Evolutionary conservation across 2,888 invertebrate species (phyloP), one percentile per base, ranked within the genome.

Genomic region (Pandemis corylana): DNA sequence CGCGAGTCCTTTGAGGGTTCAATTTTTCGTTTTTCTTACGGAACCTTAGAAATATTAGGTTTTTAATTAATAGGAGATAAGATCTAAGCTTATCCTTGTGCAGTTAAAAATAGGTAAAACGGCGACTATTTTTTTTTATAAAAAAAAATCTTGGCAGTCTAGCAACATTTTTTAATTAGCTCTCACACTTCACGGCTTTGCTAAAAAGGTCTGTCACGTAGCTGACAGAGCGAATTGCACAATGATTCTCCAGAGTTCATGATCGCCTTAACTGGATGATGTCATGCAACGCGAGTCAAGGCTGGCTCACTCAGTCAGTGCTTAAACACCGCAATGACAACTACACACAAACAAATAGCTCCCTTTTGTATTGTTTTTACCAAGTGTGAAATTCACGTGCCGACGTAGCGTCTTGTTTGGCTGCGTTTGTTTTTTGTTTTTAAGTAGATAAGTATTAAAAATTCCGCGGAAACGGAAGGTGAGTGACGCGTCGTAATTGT

Each of bases 391-490:
- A 89, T 87, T 80, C 87, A 88, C 89, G 89, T 89, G 83, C 89
- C 87, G 64, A 91, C 91, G 75, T 92, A 91, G 84, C 79, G 59
- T 78, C 78, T 74, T 76, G 77, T 78, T 76, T 78, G 76, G 71
- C 79, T 80, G 71, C 7, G 7, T 77, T 36, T 83, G 79, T 78
- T 82, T 77, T 65, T 49, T 13, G 12, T 78, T 81, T 53, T 5
- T 65, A 49, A 36, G 13, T 62, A 62, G 79, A 80, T 84, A 85
- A 87, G 86, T 83, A 81, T 81, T 80, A 82, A 93, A 87, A 86
- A 94, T 94, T 92, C 94, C 94, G 83, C 93, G 94, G 10, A 94
- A 93, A 86, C 90, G 92, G 90, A 94, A 94, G 94, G 94, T 94
- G 82, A 93, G 93, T 90, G 77, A 73, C 77, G 77, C 7, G 28